Conservation (phyloP, 2,797 vertebrate species). For the Mastacembelus armatus region DNA sequence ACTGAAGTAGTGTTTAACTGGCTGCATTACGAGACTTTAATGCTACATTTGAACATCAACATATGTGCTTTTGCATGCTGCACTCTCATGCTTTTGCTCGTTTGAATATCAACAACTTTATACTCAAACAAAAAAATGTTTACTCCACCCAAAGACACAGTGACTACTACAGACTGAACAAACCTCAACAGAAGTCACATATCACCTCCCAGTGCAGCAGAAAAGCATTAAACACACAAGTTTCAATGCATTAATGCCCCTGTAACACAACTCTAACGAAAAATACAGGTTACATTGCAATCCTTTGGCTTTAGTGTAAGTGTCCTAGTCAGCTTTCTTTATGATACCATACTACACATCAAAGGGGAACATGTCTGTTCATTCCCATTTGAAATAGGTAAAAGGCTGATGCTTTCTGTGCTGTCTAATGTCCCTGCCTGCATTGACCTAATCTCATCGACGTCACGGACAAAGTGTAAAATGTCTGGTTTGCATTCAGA, state of each 20-base stretch:
- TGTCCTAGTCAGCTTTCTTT: too few relatives aligned
- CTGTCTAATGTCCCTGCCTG: constrained; percentile 32
- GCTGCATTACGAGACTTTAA: constrained; percentile 17
- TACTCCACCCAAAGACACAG: not conserved
- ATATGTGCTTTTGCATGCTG: not conserved
- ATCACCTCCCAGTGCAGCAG: not conserved
- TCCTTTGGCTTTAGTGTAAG: too few relatives aligned
- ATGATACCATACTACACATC: constrained; percentile 22
- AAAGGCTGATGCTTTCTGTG: constrained; percentile 13
- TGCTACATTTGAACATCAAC: constrained; percentile 14
- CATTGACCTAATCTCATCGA: constrained; percentile 1
- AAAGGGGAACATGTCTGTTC: constrained; percentile 14
- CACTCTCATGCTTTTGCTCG: not conserved
- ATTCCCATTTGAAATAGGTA: not conserved
- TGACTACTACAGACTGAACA: not conserved
- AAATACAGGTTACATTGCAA: not conserved
- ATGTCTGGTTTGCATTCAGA: constrained; percentile 23
- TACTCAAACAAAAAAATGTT: not conserved
- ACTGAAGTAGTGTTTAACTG: constrained; percentile 14
- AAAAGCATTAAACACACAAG: not conserved
- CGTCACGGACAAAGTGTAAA: constrained; percentile 12
- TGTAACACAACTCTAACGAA: not conserved
- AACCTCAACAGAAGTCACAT: not conserved
- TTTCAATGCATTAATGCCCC: not conserved
- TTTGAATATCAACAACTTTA: not conserved